These are phyloP conservation scores for Sus cebifrons DNA, from an alignment of 2,797 vertebrate genomes.

Conservation along the genomic window DNA sequence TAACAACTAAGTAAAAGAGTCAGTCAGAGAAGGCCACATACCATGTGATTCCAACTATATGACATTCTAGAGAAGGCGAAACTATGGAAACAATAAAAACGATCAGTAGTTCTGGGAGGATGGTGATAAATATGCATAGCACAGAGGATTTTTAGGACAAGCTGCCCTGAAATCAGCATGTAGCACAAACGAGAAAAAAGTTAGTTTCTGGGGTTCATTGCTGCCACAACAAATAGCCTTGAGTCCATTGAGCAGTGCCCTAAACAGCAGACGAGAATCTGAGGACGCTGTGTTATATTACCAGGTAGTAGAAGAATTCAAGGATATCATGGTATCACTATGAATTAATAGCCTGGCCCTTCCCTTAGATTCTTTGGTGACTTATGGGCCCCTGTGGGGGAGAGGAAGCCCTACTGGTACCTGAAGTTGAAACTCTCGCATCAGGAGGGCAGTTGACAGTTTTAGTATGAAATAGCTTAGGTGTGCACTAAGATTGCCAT, in stretches of 20 bases:
- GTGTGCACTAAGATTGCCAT: neutral
- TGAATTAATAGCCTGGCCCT: neutral
- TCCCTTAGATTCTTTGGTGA: neutral
- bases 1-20: neutral
- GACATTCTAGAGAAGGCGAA: neutral
- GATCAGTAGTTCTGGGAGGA: neutral
- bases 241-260: neutral
- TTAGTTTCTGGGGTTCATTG: neutral
- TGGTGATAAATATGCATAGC: neutral
- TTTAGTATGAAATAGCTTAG: neutral
- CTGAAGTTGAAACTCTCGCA: neutral
- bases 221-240: neutral
- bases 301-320: neutral
- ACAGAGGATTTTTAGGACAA: neutral
- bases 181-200: neutral
- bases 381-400: accelerated
- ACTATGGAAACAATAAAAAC: neutral
- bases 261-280: neutral
- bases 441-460: neutral
- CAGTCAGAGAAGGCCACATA: neutral
- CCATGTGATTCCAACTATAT: neutral
- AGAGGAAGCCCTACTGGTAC: accelerated
- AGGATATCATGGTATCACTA: neutral
- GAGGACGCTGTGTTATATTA: neutral
- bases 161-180: neutral